Evolutionary conservation across 35 echinoderm and acorn worm species (phyloP).

Genomic region (Heliocidaris erythrogramma): DNA sequence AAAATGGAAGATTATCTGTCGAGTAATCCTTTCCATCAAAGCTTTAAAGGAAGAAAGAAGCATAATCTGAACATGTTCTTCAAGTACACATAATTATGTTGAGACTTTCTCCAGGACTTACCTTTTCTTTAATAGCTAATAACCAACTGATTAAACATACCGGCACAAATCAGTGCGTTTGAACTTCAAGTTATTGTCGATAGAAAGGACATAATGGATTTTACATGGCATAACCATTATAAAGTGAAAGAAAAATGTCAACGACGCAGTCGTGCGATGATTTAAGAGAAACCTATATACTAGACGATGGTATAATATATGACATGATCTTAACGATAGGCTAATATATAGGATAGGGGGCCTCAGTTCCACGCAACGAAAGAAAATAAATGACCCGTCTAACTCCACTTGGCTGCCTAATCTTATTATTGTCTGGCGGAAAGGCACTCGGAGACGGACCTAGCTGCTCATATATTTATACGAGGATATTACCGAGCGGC

Average conservation of each 20-base stretch:
- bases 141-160: not conserved
- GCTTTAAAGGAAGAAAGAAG: too few relatives aligned
- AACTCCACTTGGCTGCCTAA: not conserved
- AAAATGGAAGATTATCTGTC: too few relatives aligned
- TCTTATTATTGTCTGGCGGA: not conserved
- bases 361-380: not conserved
- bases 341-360: not conserved
- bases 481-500: not conserved
- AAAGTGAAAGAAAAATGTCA: not conserved
- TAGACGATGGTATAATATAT: not conserved
- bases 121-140: not conserved
- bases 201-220: not conserved
- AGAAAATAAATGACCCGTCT: conserved; percentile 2
- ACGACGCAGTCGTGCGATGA: not conserved
- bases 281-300: not conserved
- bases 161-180: not conserved
- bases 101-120: too few relatives aligned
- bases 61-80: too few relatives aligned
- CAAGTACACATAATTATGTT: too few relatives aligned
- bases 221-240: not conserved
- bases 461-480: not conserved
- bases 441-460: not conserved
- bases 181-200: not conserved
- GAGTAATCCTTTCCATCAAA: too few relatives aligned
- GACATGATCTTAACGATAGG: not conserved